Evolutionary conservation across 1,140 invertebrate genomes (phyloP).

Genomic region (Cyrtorhinus lividipennis): DNA sequence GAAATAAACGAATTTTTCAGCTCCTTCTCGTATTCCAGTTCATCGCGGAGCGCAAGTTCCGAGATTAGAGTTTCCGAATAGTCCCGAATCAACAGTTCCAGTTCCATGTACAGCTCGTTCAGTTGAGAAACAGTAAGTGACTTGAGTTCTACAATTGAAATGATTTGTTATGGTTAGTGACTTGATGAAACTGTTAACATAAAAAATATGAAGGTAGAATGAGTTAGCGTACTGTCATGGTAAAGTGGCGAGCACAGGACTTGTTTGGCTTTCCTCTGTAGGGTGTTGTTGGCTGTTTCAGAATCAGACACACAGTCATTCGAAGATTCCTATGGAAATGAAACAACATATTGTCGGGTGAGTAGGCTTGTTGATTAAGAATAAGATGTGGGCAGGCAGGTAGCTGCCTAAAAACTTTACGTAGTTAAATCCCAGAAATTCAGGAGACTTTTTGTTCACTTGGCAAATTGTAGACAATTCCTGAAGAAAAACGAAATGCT

Average conservation of each 20-base stretch:
- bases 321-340: conserved; percentile 42
- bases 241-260: conserved; percentile 69
- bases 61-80: conserved; percentile 88
- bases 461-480: no score
- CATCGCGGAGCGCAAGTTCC: conserved; percentile 82
- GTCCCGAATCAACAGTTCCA: conserved; percentile 83
- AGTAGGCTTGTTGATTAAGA: no score
- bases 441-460: no score
- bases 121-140: conserved; percentile 69
- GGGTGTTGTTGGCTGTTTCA: conserved; percentile 52
- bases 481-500: no score
- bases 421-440: no score
- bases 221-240: conserved; percentile 72
- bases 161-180: no score
- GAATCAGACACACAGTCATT: conserved; percentile 51
- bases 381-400: no score
- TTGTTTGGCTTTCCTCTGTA: conserved; percentile 65
- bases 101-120: conserved; percentile 83
- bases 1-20: conserved; percentile 99
- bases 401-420: no score
- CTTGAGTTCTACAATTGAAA: conserved; percentile 72
- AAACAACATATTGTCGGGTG: no score
- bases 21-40: conserved; percentile 97
- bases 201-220: no score
- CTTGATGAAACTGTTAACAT: no score